Base-by-base conservation (phyloP, 1,140 invertebrate species). In the Nasonia giraulti region DNA sequence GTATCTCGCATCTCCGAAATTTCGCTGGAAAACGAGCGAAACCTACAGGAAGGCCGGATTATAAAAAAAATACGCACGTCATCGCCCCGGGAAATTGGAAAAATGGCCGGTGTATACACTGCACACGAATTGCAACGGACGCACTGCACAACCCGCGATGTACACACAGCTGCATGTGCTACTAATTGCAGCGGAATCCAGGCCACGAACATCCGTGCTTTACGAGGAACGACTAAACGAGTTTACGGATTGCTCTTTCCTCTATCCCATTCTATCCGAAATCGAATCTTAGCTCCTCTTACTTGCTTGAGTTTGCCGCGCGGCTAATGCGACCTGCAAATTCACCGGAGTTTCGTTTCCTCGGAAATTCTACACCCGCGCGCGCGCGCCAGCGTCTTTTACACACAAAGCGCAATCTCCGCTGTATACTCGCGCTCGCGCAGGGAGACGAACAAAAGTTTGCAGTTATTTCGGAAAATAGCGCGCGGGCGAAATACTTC, bases 181-280 rank as follows among this genome's bases (percentile, higher is more conserved):
- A 87, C 89, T 90, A 90, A 90, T 90, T 89, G 89, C 89, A 86
- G 55, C 20, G 7, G 88, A 88, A 89, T 89, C 88, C 87, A 85
- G 86, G 85, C 88, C 87, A 88, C 85, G 88, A 87, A 87, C 88
- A 87, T 80, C 83, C 71, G 87, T 85, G 86, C 87, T 88, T 89
- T 89, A 88, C 89, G 88, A 87, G 87, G 86, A 87, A 76, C 84
- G 87, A 87, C 87, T 87, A 83, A 76, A 86, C 87, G 85, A 86
- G 83, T 88, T 84, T 84, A 84, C 50, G 73, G 40, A 82, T 82
- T 62, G 81, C 81, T 76, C 31, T 84, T 79, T 80, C 76, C 76
- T 37, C 33, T 37, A 50, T 68, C 68, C 17, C 76, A 79, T 84
- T 84, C 44, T 79, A 74, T n/a, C 31, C 50, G 75, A 84, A 84